Evolutionary conservation across 2,113 vertebrate genomes (phyloP), one percentile per base, ranked within the genome.

Genomic region (Menura novaehollandiae): DNA sequence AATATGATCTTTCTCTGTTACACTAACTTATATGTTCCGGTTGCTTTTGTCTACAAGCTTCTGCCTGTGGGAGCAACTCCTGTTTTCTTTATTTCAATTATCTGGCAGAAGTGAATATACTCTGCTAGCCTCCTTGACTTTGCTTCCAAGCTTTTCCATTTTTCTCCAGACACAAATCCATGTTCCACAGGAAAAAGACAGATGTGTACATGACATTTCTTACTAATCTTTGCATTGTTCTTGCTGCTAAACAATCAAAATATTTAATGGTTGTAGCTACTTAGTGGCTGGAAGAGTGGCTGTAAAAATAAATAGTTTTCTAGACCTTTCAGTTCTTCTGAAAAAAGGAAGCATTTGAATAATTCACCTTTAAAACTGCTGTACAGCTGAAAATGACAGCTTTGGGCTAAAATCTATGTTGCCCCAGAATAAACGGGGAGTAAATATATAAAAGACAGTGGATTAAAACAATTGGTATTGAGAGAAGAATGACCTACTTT

Each of bases 271-370:
- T 91, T 71, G 60, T 93, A 94, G 72, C 46, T 81, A 59, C 62
- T 95, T 88, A 90, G 71, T 91, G 67, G 15, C 85, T 96, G 56
- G 59, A 97, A 95, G 83, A 88, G 49, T 88, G 28, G n/a, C 71
- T 94, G 39, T 81, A 75, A 93, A 94, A 95, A 88, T 77, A 89
- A 93, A 85, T 66, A 3, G 53, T 81, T 96, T 91, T 93, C 71
- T 68, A 91, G 82, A n/a, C 74, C 44, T 77, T 92, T 41, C 16
- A 46, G 4, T 75, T 74, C 15, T 93, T 96, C 91, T 95, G 52
- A 35, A 76, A 92, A 68, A 95, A 87, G 11, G 44, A 75, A 80
- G 24, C 64, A 41, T 93, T 93, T 93, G 63, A 95, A 49, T 83
- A 33, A 73, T 88, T 68, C 53, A 81, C 21, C 46, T 68, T 93